A percentile compares a stretch with the other conserved stretches of the same genome.
Evolutionary conservation across 2,888 invertebrate genomes (phyloP).

Genomic region (Strigamia crassipes): DNA sequence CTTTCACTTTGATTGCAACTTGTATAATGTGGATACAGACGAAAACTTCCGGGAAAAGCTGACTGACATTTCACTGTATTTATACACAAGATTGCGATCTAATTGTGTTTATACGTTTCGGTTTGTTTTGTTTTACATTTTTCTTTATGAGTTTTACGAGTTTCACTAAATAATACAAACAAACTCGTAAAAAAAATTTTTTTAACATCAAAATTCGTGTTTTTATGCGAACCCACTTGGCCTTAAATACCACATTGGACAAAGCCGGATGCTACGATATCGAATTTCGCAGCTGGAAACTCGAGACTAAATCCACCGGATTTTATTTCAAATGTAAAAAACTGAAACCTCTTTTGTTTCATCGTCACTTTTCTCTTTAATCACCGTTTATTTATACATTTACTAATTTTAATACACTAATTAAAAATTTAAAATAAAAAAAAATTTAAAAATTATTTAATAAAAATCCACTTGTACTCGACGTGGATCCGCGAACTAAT

Average conservation of each 20-base stretch:
- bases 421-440: too few species aligned
- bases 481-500: background rate
- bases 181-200: background rate
- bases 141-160: background rate
- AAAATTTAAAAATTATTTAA: too few species aligned
- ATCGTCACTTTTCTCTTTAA: background rate
- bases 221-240: background rate
- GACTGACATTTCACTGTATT: background rate
- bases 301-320: background rate
- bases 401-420: background rate
- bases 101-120: background rate
- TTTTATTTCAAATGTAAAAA: background rate
- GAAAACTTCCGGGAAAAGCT: background rate
- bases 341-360: background rate
- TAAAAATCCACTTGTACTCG: too few species aligned
- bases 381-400: background rate
- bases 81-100: background rate
- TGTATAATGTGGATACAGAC: background rate
- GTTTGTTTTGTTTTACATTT: background rate
- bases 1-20: background rate
- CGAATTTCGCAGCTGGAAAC: background rate
- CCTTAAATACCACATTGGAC: background rate
- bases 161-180: background rate
- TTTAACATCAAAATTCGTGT: background rate
- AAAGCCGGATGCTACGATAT: background rate